A percentile compares a stretch with the other conserved stretches of the same genome.
Conservation (phyloP, 2,113 vertebrate genomes). For the Nesoenas mayeri region DNA sequence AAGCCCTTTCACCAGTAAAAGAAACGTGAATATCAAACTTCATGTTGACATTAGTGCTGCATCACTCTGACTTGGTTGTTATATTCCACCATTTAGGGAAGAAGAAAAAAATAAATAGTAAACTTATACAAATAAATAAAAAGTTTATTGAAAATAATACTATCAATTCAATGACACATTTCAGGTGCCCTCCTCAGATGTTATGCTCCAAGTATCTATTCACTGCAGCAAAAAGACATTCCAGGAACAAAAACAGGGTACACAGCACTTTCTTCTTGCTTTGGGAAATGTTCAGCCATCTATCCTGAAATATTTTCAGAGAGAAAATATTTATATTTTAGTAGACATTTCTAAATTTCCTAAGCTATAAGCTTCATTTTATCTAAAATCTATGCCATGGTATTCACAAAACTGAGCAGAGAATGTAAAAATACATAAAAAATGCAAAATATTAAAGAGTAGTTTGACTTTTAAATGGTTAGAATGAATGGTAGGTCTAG, state of each 20-base stretch:
- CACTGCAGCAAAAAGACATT: background rate
- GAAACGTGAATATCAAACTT: background rate
- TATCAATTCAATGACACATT: background rate
- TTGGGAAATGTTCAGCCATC: background rate
- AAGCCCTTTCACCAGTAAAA: background rate
- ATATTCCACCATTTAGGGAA: background rate
- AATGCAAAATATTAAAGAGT: background rate
- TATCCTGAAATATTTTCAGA: background rate
- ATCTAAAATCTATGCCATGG: background rate
- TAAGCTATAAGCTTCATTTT: background rate
- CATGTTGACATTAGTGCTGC: background rate
- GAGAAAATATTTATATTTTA: background rate
- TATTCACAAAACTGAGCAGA: background rate
- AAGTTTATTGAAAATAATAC: background rate
- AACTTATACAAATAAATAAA: background rate
- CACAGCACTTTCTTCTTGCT: background rate
- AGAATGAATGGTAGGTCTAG: background rate
- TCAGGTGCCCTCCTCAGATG: background rate
- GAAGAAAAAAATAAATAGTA: background rate
- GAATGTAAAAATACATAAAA: background rate
- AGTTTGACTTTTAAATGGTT: background rate
- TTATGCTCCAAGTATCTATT: background rate
- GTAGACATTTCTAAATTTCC: background rate
- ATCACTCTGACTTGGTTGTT: background rate
- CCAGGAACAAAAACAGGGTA: background rate